Percentiles rank a stretch among this genome's conserved stretches.
phyloP scores from a whole-genome alignment of 1,140 invertebrate genomes.

The Atta cephalotes region DNA sequence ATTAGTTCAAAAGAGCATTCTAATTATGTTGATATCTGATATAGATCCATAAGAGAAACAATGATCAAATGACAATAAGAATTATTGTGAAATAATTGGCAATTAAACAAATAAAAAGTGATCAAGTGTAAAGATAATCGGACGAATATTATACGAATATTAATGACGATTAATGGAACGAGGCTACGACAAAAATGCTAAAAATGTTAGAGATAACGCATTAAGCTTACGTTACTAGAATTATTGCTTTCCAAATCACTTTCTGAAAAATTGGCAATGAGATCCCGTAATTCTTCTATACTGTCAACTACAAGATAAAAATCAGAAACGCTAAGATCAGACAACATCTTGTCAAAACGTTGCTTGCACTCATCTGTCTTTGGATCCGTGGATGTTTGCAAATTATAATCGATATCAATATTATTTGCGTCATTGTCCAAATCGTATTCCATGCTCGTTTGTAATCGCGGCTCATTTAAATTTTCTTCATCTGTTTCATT shows the following conservation, averaged over 20 bases:
- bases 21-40: too few species aligned
- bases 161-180: too few species aligned
- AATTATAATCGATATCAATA: conserved; percentile 56
- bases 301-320: conserved; percentile 82
- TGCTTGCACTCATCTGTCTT: conserved; percentile 48
- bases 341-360: conserved; percentile 77
- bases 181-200: too few species aligned
- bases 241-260: background rate
- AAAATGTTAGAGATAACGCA: background rate
- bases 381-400: background rate
- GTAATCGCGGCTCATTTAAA: conserved; percentile 30
- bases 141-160: too few species aligned
- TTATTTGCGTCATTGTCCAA: conserved; percentile 46
- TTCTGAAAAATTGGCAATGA: conserved; percentile 74
- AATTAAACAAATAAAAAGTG: too few species aligned
- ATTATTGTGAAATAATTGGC: too few species aligned
- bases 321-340: conserved; percentile 78
- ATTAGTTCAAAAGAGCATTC: too few species aligned
- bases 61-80: too few species aligned
- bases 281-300: conserved; percentile 77
- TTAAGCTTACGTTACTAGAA: conserved; percentile 40
- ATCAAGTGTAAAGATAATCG: too few species aligned
- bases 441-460: conserved; percentile 46
- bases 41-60: too few species aligned
- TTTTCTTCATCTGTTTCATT: conserved; percentile 30